Evolutionary conservation across 2,113 vertebrate genomes (phyloP).

Genomic region (Heliornis fulica): DNA sequence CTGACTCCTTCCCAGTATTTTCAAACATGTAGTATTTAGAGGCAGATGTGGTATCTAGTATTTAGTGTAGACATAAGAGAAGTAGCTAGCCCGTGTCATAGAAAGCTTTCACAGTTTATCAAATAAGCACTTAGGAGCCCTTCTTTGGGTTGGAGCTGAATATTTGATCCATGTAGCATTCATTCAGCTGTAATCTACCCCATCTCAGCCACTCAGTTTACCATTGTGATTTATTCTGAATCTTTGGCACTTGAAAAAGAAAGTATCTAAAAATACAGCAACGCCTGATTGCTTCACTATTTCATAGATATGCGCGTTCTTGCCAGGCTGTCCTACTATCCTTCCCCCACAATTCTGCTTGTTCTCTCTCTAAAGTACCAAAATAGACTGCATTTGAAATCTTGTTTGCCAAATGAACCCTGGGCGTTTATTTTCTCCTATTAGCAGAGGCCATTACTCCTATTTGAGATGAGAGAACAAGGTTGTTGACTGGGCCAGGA

Average conservation of each 20-base stretch:
- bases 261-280: constrained; percentile 48
- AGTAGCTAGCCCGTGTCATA: neutral
- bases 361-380: neutral
- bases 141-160: neutral
- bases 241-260: constrained; percentile 39
- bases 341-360: neutral
- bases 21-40: neutral
- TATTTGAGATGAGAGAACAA: neutral
- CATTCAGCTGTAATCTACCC: constrained; percentile 21
- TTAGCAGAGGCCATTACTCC: neutral
- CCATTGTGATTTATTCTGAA: constrained; percentile 26
- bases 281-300: neutral
- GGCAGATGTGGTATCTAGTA: neutral
- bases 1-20: neutral
- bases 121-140: neutral
- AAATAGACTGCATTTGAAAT: neutral
- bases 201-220: constrained; percentile 28
- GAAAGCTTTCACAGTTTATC: constrained; percentile 21
- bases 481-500: neutral
- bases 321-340: neutral
- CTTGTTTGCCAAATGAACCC: neutral
- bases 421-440: neutral
- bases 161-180: constrained; percentile 5
- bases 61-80: neutral
- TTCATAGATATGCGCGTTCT: neutral